Conservation (phyloP, 1,140 invertebrate species). For the Scaptomyza pallida region DNA sequence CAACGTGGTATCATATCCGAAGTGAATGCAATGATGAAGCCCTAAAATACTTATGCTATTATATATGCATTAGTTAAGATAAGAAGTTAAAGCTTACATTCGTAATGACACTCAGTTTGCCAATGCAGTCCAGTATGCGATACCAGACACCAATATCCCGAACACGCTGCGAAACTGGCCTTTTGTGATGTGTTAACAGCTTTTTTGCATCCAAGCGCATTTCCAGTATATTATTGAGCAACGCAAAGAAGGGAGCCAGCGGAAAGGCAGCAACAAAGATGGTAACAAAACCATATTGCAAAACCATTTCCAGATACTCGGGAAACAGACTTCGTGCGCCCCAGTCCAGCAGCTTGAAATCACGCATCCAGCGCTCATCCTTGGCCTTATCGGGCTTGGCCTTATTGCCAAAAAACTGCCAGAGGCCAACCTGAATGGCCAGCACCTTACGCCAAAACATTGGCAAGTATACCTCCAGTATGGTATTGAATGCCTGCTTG, state of each 20-base stretch:
- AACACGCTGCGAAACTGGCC: constrained; percentile 93
- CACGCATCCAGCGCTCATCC: constrained; percentile 92
- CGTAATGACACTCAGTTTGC: constrained; percentile 95
- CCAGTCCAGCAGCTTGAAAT: constrained; percentile 95
- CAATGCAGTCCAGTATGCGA: constrained; percentile 94
- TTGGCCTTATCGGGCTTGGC: constrained; percentile 82
- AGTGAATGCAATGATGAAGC: constrained; percentile 99
- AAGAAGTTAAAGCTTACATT: constrained; percentile 89
- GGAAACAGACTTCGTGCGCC: constrained; percentile 96
- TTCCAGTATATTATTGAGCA: constrained; percentile 95
- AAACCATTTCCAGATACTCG: constrained; percentile 99
- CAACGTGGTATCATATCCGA: constrained; percentile 98
- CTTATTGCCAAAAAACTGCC: constrained; percentile 63
- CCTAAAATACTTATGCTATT: constrained; percentile 86
- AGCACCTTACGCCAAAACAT: constrained; percentile 90
- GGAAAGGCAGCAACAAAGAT: constrained; percentile 96
- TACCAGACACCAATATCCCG: constrained; percentile 97
- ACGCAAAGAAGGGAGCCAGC: constrained; percentile 93
- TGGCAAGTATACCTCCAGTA: constrained; percentile 91
- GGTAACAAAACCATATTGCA: constrained; percentile 96
- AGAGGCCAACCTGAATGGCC: constrained; percentile 85
- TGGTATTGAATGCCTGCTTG: constrained; percentile 97
- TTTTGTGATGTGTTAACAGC: constrained; percentile 91
- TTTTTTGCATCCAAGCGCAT: constrained; percentile 95
- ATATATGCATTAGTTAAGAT: neutral